Conservation (phyloP, 2,888 invertebrate genomes). For the Myathropa florea region DNA sequence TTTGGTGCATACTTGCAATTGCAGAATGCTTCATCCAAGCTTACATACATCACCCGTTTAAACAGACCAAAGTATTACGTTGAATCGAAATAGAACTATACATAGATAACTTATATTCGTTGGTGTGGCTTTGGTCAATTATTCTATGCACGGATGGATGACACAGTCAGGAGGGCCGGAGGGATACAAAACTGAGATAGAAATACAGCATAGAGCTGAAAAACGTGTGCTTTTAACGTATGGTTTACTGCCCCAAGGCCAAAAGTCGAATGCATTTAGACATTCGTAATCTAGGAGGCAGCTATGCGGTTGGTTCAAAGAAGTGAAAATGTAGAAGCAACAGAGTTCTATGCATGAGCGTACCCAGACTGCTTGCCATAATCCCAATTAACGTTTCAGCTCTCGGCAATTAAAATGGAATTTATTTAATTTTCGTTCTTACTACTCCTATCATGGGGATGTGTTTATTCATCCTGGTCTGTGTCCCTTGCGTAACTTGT, state of each 20-base stretch:
- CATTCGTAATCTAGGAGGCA: conserved; percentile 65
- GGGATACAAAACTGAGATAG: background rate
- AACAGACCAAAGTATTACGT: conserved; percentile 58
- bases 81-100: background rate
- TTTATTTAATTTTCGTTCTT: conserved; percentile 68
- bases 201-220: conserved; percentile 20
- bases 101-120: conserved; percentile 59
- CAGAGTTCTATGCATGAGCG: conserved; percentile 23
- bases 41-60: conserved; percentile 58
- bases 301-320: conserved; percentile 25
- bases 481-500: background rate
- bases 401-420: conserved; percentile 72
- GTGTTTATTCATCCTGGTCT: background rate
- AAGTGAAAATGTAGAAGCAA: conserved; percentile 42
- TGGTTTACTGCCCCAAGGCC: conserved; percentile 70
- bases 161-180: conserved; percentile 8
- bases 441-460: background rate
- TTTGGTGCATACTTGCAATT: conserved; percentile 32
- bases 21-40: conserved; percentile 36
- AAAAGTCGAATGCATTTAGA: conserved; percentile 70
- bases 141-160: conserved; percentile 31
- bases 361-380: conserved; percentile 60
- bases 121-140: conserved; percentile 50
- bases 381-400: conserved; percentile 73
- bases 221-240: conserved; percentile 72